Evolutionary conservation across 1,140 invertebrate species (phyloP).

Genomic region (Caenorhabditis briggsae): DNA sequence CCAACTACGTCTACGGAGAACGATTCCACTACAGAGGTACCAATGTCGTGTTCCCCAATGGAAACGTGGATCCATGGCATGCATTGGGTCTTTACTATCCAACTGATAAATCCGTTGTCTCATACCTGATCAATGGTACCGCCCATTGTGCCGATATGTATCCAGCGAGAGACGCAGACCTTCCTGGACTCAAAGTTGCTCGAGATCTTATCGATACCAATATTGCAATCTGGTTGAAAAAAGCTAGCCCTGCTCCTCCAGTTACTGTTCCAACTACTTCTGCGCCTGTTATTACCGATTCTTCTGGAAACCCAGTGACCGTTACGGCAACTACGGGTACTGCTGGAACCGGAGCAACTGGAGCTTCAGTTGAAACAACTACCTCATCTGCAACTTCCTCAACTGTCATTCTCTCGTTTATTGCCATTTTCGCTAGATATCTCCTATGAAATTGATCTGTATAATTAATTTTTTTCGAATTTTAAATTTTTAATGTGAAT

Average conservation of each 20-base stretch:
- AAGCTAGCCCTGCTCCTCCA: not conserved
- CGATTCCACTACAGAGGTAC: conserved; percentile 80
- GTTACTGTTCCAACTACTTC: not conserved
- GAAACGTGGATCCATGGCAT: conserved; percentile 88
- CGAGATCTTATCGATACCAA: conserved; percentile 54
- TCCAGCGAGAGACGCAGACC: conserved; percentile 51
- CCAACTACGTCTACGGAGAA: conserved; percentile 87
- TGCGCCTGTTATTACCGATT: not conserved
- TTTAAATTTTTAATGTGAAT: not conserved
- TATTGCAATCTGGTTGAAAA: conserved; percentile 25
- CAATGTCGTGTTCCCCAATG: conserved; percentile 89
- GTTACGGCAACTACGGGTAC: no score
- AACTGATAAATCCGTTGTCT: conserved; percentile 36
- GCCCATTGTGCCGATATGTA: conserved; percentile 67
- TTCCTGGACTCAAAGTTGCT: conserved; percentile 30
- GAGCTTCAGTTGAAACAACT: not conserved
- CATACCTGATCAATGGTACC: conserved; percentile 61
- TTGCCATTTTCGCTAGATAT: conserved; percentile 19
- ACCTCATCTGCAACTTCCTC: not conserved
- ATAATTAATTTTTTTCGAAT: not conserved
- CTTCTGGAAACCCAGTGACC: no score
- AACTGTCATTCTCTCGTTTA: conserved; percentile 2
- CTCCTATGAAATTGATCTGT: not conserved
- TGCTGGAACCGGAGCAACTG: no score
- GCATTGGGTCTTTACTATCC: conserved; percentile 58